Base-by-base conservation (phyloP, 2,888 invertebrate species). In the Ceraclea dissimilis region DNA sequence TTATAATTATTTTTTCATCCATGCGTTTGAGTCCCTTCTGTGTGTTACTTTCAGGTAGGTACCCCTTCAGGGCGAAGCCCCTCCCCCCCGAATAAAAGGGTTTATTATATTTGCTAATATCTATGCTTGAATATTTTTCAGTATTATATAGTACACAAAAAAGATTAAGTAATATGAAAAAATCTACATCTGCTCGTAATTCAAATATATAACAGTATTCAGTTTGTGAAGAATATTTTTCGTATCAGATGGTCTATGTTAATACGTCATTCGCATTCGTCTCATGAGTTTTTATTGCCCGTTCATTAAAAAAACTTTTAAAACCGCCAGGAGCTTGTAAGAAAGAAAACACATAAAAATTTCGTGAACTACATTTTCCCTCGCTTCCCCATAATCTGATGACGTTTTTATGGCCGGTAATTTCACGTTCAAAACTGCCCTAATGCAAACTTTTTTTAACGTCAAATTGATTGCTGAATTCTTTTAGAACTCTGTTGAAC, bases 251-350 rank as follows among this genome's bases (percentile, higher is more conserved):
- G 39, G 39, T 39, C 39, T 16, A 16, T 13, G 39, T 16, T 39
- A 39, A 39, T 39, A 39, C 39, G 16, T 39, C 39, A 39, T 39
- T 39, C 39, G 39, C 16, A 8, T 13, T 39, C 39, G 16, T 39
- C 39, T 39, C 39, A 16, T 39, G 39, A 39, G n/a, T 39, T 39
- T 39, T 39, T 39, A 39, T 39, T 39, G 39, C 39, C 39, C 39
- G 39, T 39, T 39, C 39, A 39, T 39, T 39, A 39, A 39, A 39
- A 39, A 39, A 39, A 39, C 39, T 39, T 39, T 39, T 16, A 4
- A 26, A 16, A 39, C 39, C 39, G 39, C 39, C 13, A 39, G 8
- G 2, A 39, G 39, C 13, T 39, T 8, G 16, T 8, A 39, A 16
- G 16, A 39, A 39, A 39, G 16, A 39, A 39, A 39, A 39, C 39